phyloP scores from a whole-genome alignment of 2,113 vertebrate species.

The Cyprinus carpio region DNA sequence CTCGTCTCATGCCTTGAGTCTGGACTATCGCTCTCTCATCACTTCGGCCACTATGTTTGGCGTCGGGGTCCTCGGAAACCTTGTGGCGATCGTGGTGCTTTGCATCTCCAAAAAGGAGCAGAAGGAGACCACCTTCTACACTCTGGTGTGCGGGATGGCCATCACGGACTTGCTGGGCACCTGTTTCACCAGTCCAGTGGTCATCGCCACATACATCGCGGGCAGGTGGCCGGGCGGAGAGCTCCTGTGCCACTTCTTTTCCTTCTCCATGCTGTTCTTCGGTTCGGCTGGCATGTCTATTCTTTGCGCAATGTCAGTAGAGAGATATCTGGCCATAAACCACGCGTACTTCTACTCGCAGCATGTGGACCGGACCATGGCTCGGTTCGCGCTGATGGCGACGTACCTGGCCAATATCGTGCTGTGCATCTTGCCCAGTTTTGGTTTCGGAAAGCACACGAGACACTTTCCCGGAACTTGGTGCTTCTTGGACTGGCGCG shows the following conservation, averaged over 20 bases:
- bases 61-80: constrained; percentile 78
- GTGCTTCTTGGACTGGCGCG: constrained; percentile 80
- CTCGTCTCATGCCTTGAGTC: constrained; percentile 61
- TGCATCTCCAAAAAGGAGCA: constrained; percentile 78
- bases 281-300: constrained; percentile 80
- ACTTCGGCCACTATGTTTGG: constrained; percentile 79
- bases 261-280: constrained; percentile 83
- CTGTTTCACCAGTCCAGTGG: constrained; percentile 81
- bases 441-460: constrained; percentile 76
- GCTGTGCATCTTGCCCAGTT: constrained; percentile 77
- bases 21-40: constrained; percentile 73
- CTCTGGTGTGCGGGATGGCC: constrained; percentile 80
- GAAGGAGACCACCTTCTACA: constrained; percentile 82
- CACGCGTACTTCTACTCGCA: constrained; percentile 80
- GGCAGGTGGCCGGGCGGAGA: constrained; percentile 75
- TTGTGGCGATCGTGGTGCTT: constrained; percentile 78
- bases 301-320: constrained; percentile 81
- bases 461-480: constrained; percentile 77
- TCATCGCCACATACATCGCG: constrained; percentile 78
- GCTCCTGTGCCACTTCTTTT: constrained; percentile 80
- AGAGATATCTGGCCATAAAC: constrained; percentile 80
- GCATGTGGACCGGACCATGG: constrained; percentile 74
- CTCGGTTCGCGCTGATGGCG: constrained; percentile 71
- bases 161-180: constrained; percentile 81
- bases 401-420: constrained; percentile 72